Evolutionary conservation across 23 tunicate genomes (phyloP).

Genomic region (Diplosoma virens): DNA sequence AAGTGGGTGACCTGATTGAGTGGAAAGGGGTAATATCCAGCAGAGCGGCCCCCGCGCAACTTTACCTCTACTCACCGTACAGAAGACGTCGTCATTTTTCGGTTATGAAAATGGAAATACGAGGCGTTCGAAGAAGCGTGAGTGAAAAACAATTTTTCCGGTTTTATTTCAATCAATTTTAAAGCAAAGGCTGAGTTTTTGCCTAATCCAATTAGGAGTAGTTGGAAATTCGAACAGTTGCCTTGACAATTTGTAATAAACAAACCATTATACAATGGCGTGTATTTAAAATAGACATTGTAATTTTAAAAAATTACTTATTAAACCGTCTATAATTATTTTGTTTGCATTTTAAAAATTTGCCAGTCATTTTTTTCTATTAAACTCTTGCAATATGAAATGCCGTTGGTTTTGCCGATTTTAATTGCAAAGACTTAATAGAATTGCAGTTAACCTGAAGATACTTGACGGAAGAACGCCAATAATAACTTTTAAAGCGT

Average conservation of each 20-base stretch:
- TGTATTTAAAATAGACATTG: too few relatives aligned
- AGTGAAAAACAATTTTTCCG: background rate
- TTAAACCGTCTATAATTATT: too few relatives aligned
- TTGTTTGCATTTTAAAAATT: too few relatives aligned
- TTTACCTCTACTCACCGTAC: background rate
- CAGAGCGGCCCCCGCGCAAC: background rate
- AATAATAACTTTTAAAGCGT: background rate
- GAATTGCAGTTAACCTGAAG: background rate
- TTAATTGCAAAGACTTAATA: background rate
- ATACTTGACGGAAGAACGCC: background rate
- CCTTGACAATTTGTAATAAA: too few relatives aligned
- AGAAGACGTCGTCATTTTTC: background rate
- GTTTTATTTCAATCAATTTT: too few relatives aligned
- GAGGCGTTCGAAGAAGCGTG: slow-evolving; percentile 5
- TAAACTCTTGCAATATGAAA: too few relatives aligned
- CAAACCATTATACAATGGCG: too few relatives aligned
- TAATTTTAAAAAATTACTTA: too few relatives aligned
- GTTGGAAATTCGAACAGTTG: too few relatives aligned
- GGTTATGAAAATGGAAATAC: slow-evolving; percentile 29
- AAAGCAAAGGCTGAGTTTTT: too few relatives aligned
- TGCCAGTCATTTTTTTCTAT: too few relatives aligned
- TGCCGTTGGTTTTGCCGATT: background rate
- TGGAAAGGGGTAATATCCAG: slow-evolving; percentile 19
- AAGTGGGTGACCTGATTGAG: background rate
- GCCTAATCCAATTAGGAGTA: too few relatives aligned